Evolutionary conservation across 2,888 invertebrate species (phyloP).

Genomic region (Agapetus fuscipes): DNA sequence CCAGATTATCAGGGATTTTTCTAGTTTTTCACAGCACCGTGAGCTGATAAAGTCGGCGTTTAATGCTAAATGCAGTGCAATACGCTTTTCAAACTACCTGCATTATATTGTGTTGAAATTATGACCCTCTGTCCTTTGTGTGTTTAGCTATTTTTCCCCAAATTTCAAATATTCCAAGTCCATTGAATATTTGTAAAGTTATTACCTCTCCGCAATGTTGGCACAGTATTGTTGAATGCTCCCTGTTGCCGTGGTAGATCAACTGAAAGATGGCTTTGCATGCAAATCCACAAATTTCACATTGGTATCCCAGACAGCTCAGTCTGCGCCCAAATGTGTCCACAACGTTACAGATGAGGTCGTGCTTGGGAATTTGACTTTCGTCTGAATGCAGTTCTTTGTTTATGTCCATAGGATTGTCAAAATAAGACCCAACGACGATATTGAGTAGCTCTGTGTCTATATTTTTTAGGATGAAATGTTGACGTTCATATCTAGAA

Average conservation of each 20-base stretch:
- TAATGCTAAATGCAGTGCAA: too few species aligned
- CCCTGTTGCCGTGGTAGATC: constrained; percentile 29
- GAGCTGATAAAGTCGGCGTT: too few species aligned
- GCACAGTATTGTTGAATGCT: constrained; percentile 6
- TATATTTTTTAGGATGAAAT: constrained; percentile 11
- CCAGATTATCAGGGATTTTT: too few species aligned
- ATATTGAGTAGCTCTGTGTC: too few species aligned
- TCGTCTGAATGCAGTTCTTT: background rate
- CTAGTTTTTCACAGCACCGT: too few species aligned
- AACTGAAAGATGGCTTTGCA: constrained; percentile 29
- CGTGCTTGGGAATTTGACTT: too few species aligned
- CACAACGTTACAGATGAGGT: background rate
- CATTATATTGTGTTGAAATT: too few species aligned
- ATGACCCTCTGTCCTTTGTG: too few species aligned
- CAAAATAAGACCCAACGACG: background rate
- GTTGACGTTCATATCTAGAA: constrained; percentile 9
- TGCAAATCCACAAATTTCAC: constrained; percentile 37
- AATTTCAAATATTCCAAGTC: too few species aligned
- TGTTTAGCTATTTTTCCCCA: too few species aligned
- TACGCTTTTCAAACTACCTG: too few species aligned
- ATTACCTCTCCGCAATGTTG: constrained; percentile 11
- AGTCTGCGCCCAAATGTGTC: constrained; percentile 21
- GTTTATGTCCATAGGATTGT: background rate
- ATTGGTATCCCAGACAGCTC: constrained; percentile 34
- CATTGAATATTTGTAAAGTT: background rate